Evolutionary conservation across 2,888 invertebrate species (phyloP).

Genomic region (Melanargia galathea): DNA sequence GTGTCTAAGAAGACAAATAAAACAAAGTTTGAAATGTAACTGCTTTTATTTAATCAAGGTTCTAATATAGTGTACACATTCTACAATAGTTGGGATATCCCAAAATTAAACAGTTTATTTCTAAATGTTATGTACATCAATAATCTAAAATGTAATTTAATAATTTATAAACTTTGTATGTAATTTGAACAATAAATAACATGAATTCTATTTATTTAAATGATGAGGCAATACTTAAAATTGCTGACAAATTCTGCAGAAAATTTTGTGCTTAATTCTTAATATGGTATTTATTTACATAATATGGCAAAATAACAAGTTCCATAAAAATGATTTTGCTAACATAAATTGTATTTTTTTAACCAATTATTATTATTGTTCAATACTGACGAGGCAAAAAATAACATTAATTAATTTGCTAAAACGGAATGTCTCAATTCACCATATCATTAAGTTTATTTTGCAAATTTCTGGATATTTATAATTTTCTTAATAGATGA

Average conservation of each 20-base stretch:
- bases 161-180: conserved; percentile 8
- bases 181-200: background rate
- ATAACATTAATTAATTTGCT: background rate
- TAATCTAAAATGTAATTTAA: conserved; percentile 7
- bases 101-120: conserved; percentile 4
- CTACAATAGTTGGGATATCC: conserved; percentile 27
- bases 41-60: conserved; percentile 39
- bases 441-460: conserved; percentile 12
- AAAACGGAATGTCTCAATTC: conserved; percentile 32
- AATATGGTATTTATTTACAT: conserved; percentile 5
- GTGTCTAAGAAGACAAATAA: conserved; percentile 29
- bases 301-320: background rate
- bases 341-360: background rate
- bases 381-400: conserved; percentile 18
- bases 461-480: background rate
- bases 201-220: background rate
- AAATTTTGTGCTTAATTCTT: background rate
- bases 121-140: conserved; percentile 11
- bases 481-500: background rate
- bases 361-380: background rate
- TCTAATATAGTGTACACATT: conserved; percentile 38
- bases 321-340: no score
- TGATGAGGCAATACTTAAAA: background rate
- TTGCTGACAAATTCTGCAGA: background rate
- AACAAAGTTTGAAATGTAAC: conserved; percentile 24